Base-by-base conservation (phyloP, 2,113 vertebrate species). In the Haliaeetus leucogaster region DNA sequence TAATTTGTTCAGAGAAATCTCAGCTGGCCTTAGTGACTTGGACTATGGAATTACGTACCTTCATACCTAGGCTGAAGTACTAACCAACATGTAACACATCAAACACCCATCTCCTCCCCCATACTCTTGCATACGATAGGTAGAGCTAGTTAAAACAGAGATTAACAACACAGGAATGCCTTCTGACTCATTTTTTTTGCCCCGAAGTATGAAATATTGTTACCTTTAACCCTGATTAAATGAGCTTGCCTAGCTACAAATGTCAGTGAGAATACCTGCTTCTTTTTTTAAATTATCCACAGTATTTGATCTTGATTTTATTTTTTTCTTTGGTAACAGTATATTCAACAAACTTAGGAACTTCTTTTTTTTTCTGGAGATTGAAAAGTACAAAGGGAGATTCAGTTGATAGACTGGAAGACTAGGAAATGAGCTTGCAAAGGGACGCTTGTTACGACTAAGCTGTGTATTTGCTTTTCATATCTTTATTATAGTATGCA, bases 111-210 rank as follows among this genome's bases (percentile, higher is more conserved):
- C 84, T 96, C 71, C 87, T 95, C 86, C 86, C 91, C 58, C 62
- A 38, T 45, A 52, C 61, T 70, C 70, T 63, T 93, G 78, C 48
- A 20, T 89, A 4, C 45, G 62, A 87, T 89, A 87, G 62, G 53
- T 34, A 65, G 53, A 91, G 36, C 67, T 86, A 93, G 85, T 95
- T 96, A 91, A 94, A 92, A 52, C 12, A 30, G 67, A 92, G 71
- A 68, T 89, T 82, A 89, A 61, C 67, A 74, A 71, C 48, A 79
- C 68, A 70, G 40, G 34, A 91, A 91, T 91, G 90, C 52, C 81
- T 91, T 91, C 86, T 96, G 94, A 84, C 59, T 94, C 66, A 78
- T n/a, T 71, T 81, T 84, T 92, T 92, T 86, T 95, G 91, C 73
- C 70, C 66, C 73, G 65, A 80, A 92, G 89, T 84, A 89, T 67